Evolutionary conservation across 2,797 vertebrate genomes (phyloP), one percentile per base, ranked within the genome.

Genomic region (Rachycentron canadum): DNA sequence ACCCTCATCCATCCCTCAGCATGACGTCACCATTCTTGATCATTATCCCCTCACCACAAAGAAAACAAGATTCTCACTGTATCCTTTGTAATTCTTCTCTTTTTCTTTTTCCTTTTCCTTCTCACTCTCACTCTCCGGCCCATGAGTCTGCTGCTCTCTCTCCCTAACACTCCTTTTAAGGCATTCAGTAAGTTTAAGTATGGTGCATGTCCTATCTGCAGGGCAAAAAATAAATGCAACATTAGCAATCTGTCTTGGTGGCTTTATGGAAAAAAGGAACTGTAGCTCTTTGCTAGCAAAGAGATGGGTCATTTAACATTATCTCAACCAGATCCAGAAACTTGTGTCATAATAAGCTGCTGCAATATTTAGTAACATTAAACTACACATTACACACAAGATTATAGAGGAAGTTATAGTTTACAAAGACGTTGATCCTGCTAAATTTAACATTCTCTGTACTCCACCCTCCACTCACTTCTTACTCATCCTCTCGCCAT

Each of bases 111-210:
- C 13, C 13, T 19, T 76, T 66, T 59, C 4, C 13, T 7, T 43
- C 43, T 61, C 41, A 14, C 32, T 69, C 64, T 32, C 11, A 58
- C 43, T 68, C 52, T 40, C 43, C 17, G 21, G 34, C 26, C 57
- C 8, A 25, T 6, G 17, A 53, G 21, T 43, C n/a, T 14, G 3
- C 63, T 38, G 61, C 73, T n/a, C 55, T 12, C 69, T 45, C 28
- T 56, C 21, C 36, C 72, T 61, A 55, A 41, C 74, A 40, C 61
- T 80, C 80, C 78, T 79, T 84, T 69, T 79, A 76, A 86, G 79
- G 69, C 45, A 55, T 85, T 84, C 62, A 63, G 30, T 56, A 49
- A 65, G 45, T 69, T 7, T 25, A 65, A 57, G 59, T 56, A 21
- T 12, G 52, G 26, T 3, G 17, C 12, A 21, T 61, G 60, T 64